These are phyloP conservation scores for Neuroterus valhalla DNA, from an alignment of 1,140 invertebrate species.

Conservation along the genomic window DNA sequence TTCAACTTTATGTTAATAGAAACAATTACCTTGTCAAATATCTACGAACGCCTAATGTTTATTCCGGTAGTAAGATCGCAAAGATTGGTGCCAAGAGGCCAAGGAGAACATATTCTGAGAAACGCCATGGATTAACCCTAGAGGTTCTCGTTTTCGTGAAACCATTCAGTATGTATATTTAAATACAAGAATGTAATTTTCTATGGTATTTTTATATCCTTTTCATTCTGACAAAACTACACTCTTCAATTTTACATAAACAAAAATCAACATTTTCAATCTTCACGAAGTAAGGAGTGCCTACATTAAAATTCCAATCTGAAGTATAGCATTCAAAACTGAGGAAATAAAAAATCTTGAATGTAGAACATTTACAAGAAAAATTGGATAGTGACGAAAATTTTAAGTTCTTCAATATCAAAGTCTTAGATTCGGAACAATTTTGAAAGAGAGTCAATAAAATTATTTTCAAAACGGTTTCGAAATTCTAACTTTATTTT, in stretches of 20 bases:
- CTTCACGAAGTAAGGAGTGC: background rate
- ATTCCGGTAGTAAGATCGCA: constrained; percentile 23
- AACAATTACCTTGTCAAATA: background rate
- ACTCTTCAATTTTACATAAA: background rate
- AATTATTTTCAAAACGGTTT: too few relatives aligned
- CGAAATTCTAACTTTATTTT: too few relatives aligned
- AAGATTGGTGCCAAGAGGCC: constrained; percentile 21
- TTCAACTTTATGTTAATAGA: background rate
- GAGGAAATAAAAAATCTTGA: too few relatives aligned
- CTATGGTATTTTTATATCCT: background rate
- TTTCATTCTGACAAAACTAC: background rate
- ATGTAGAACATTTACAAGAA: too few relatives aligned
- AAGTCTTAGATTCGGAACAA: too few relatives aligned
- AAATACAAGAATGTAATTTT: too few relatives aligned
- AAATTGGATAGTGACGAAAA: too few relatives aligned
- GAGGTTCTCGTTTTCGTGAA: too few relatives aligned
- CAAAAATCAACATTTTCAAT: background rate
- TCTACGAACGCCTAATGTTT: constrained; percentile 9
- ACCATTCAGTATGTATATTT: too few relatives aligned
- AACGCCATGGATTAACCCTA: background rate
- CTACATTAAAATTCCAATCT: background rate
- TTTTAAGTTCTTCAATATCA: too few relatives aligned
- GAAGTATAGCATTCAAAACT: background rate
- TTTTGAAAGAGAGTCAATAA: too few relatives aligned
- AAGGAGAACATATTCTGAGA: constrained; percentile 24